These are phyloP conservation scores for Zygogramma bicolorata DNA, from an alignment of 2,888 invertebrate species.

Conservation along the genomic window DNA sequence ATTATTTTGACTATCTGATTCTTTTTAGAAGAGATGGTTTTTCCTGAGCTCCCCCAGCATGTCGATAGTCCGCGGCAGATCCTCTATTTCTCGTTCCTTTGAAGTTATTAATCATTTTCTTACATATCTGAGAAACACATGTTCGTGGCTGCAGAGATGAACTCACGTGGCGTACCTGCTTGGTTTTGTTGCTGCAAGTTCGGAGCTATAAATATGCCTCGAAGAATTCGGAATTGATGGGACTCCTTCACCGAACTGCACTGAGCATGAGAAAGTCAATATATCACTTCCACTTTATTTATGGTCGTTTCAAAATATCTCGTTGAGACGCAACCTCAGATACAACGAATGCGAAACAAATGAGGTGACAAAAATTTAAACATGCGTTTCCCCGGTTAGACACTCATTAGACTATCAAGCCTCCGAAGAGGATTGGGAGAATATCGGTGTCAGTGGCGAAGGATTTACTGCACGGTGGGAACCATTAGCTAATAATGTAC, in stretches of 20 bases:
- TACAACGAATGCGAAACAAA: slow-evolving; percentile 32
- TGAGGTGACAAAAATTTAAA: slow-evolving; percentile 38
- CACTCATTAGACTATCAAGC: slow-evolving; percentile 16
- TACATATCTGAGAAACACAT: slow-evolving; percentile 16
- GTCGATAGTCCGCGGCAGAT: background rate
- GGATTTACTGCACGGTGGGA: background rate
- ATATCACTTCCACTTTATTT: slow-evolving; percentile 36
- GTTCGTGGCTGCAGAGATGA: slow-evolving; percentile 16
- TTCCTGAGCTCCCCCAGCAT: background rate
- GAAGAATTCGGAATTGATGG: slow-evolving; percentile 39
- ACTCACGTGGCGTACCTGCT: slow-evolving; percentile 21
- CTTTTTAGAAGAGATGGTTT: background rate
- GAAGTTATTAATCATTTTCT: slow-evolving; percentile 15
- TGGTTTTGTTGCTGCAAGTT: slow-evolving; percentile 22
- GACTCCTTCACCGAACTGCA: slow-evolving; percentile 37
- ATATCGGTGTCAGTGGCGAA: background rate
- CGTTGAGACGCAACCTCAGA: slow-evolving; percentile 25
- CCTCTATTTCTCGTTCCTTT: background rate
- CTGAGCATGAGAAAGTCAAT: slow-evolving; percentile 38
- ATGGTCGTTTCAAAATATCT: slow-evolving; percentile 36
- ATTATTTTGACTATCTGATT: too few relatives aligned
- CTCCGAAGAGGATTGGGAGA: background rate
- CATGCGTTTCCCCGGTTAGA: slow-evolving; percentile 16
- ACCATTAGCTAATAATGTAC: too few relatives aligned
- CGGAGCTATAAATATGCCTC: slow-evolving; percentile 32